These are phyloP conservation scores for Nesometra sesokonis DNA, from an alignment of 35 echinoderm and acorn worm genomes.

Conservation along the genomic window DNA sequence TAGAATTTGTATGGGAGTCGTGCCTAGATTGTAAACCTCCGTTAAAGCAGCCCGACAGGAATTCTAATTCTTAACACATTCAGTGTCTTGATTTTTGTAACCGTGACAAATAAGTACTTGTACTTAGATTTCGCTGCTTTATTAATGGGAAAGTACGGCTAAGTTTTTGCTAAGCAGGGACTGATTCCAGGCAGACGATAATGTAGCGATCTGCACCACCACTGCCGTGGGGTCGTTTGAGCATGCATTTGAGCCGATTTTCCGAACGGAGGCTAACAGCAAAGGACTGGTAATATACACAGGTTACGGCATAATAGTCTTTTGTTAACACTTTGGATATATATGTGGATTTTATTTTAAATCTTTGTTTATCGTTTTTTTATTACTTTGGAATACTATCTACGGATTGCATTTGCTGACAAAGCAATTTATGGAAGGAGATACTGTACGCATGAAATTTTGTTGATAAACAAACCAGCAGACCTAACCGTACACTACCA, in stretches of 20 bases:
- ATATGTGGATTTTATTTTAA: too few relatives aligned
- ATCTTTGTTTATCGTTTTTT: too few relatives aligned
- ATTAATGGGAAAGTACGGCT: neutral
- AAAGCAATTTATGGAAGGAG: neutral
- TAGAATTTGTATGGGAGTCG: neutral
- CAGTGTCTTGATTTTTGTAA: neutral
- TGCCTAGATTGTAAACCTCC: too few relatives aligned
- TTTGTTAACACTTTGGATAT: too few relatives aligned
- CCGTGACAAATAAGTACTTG: neutral
- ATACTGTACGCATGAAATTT: too few relatives aligned
- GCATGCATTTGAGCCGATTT: neutral
- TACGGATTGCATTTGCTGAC: neutral
- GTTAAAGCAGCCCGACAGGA: neutral
- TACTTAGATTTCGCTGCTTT: neutral
- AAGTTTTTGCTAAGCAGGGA: neutral
- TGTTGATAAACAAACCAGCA: too few relatives aligned
- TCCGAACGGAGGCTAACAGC: neutral
- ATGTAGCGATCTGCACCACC: neutral
- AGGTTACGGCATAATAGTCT: too few relatives aligned
- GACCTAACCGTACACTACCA: too few relatives aligned
- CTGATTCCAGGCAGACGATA: neutral
- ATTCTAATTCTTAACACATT: neutral
- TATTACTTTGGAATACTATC: neutral
- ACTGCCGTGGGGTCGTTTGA: neutral
- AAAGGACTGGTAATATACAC: too few relatives aligned